These are phyloP conservation scores for Drosophila putrida DNA, from an alignment of 2,888 invertebrate species.

Conservation along the genomic window DNA sequence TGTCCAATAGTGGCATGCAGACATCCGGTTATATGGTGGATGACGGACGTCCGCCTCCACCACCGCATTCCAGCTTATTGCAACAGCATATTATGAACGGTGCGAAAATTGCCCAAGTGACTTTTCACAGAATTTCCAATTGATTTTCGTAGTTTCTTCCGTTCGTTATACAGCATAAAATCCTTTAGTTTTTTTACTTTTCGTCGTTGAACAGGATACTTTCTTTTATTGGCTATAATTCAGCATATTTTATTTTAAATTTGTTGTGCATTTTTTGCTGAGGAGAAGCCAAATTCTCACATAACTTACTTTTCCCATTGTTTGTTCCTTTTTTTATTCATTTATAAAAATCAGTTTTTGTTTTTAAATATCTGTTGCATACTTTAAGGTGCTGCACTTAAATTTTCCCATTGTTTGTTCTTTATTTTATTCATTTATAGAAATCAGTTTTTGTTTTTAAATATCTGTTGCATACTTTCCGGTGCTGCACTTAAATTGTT, in stretches of 20 bases:
- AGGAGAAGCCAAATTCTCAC: too few species aligned
- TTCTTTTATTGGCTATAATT: background rate
- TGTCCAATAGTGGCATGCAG: constrained; percentile 55
- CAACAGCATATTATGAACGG: constrained; percentile 88
- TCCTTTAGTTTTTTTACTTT: background rate
- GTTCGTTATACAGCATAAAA: constrained; percentile 1
- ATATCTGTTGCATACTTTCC: constrained; percentile 29
- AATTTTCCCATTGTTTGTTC: background rate
- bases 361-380: constrained; percentile 15
- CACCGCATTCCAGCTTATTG: constrained; percentile 90
- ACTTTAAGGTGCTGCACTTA: constrained; percentile 23
- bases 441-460: background rate
- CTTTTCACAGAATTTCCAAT: constrained; percentile 13
- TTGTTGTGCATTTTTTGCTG: background rate
- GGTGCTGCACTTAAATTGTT: constrained; percentile 10
- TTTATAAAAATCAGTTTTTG: too few species aligned
- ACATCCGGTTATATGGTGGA: constrained; percentile 82
- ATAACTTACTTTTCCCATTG: constrained; percentile 5
- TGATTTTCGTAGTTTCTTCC: constrained; percentile 17
- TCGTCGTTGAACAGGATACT: background rate
- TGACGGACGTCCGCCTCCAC: constrained; percentile 90
- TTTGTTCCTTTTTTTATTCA: too few species aligned
- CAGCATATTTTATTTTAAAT: constrained; percentile 1
- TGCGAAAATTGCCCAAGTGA: constrained; percentile 63
- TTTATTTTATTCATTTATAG: too few species aligned